A percentile compares a stretch with the other conserved stretches of the same genome.
phyloP scores from a whole-genome alignment of 2,888 invertebrate species.

The Pseudococcus longispinus region DNA sequence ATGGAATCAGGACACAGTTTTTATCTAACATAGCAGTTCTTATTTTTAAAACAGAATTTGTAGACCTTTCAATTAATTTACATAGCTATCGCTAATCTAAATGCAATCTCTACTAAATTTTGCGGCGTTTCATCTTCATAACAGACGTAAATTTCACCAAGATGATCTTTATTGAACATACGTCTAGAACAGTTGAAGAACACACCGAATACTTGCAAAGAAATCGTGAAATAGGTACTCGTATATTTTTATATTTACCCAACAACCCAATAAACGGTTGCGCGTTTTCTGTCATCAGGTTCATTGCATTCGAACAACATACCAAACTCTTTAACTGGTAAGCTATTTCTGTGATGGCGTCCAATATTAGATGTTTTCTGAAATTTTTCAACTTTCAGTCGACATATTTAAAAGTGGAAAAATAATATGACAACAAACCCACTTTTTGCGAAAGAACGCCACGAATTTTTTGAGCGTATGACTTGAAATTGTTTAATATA shows the following conservation, averaged over 20 bases:
- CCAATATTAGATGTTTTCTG: slow-evolving; percentile 27
- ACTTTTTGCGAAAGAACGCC: slow-evolving; percentile 41
- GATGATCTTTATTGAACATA: slow-evolving; percentile 77
- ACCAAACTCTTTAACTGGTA: slow-evolving; percentile 71
- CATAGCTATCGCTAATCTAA: slow-evolving; percentile 69
- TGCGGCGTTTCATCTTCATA: slow-evolving; percentile 86
- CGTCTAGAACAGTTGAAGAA: slow-evolving; percentile 67
- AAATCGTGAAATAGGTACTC: background rate
- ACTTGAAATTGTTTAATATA: slow-evolving; percentile 3
- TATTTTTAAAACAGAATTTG: too few species aligned
- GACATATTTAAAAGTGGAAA: background rate
- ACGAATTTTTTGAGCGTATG: slow-evolving; percentile 35
- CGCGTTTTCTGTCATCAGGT: slow-evolving; percentile 57
- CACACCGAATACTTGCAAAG: background rate
- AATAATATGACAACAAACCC: background rate
- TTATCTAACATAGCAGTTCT: too few species aligned
- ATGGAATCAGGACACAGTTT: too few species aligned
- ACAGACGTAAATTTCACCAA: slow-evolving; percentile 84
- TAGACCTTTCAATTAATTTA: background rate
- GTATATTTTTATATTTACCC: slow-evolving; percentile 67
- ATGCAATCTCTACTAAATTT: slow-evolving; percentile 87
- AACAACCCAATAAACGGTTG: slow-evolving; percentile 74
- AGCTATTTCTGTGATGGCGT: slow-evolving; percentile 16
- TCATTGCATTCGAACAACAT: slow-evolving; percentile 72
- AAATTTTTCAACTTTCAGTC: background rate